These are phyloP conservation scores for Bradypodion ventrale DNA, from an alignment of 2,797 vertebrate genomes.

Conservation along the genomic window DNA sequence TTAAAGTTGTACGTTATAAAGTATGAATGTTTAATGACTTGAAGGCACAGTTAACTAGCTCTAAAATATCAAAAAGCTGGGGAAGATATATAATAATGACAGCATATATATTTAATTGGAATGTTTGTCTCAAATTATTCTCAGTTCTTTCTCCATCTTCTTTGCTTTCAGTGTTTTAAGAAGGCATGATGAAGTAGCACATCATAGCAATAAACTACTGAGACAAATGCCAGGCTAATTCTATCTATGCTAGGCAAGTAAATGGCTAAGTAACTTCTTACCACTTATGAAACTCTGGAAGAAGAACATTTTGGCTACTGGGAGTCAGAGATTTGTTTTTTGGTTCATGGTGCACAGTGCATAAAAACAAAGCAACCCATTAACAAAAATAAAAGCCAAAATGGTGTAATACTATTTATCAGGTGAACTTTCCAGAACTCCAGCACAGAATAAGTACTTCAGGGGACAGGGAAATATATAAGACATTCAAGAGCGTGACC, in stretches of 20 bases:
- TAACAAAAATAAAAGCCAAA: no score
- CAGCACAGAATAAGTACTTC: no score
- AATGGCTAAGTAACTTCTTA: background rate
- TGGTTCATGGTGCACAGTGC: background rate
- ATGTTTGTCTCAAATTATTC: constrained; percentile 53
- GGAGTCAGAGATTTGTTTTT: background rate
- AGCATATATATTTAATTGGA: constrained; percentile 66
- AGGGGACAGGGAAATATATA: no score
- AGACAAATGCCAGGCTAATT: background rate
- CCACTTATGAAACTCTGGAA: background rate
- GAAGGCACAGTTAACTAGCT: constrained; percentile 59
- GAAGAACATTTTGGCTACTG: background rate
- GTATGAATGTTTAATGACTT: constrained; percentile 65
- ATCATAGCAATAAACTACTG: constrained; percentile 12
- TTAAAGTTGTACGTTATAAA: constrained; percentile 24
- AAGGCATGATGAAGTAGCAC: constrained; percentile 10
- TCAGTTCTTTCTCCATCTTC: constrained; percentile 39
- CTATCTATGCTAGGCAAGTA: background rate
- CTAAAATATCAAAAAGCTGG: constrained; percentile 56
- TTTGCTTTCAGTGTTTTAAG: constrained; percentile 4
- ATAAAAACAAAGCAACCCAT: no score
- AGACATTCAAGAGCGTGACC: no score
- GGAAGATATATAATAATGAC: constrained; percentile 59
- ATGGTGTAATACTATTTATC: no score
- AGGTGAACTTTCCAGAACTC: no score